These are phyloP conservation scores for Sebastolobus alascanus DNA, from an alignment of 2,797 vertebrate species.

Conservation along the genomic window DNA sequence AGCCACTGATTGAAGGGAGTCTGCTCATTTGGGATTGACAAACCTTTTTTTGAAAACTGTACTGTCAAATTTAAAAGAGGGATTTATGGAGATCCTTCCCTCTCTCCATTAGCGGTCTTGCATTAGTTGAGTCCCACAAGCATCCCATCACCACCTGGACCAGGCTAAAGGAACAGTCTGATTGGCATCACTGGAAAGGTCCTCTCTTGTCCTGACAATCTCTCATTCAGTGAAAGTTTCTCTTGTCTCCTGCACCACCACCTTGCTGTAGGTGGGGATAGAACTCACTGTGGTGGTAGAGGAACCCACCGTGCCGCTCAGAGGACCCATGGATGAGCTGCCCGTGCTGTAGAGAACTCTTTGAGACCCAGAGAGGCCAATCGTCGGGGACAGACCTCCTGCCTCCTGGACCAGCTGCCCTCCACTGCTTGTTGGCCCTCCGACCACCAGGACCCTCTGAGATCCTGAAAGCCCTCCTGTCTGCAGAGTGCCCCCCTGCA, in stretches of 20 bases:
- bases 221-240: conserved; percentile 22
- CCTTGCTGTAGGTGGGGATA: conserved; percentile 37
- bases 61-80: background rate
- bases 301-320: conserved; percentile 21
- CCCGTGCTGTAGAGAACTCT: conserved; percentile 32
- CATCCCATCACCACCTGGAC: conserved; percentile 15
- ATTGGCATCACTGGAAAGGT: background rate
- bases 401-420: conserved; percentile 58
- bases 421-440: conserved; percentile 36
- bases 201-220: background rate
- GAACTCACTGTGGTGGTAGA: conserved; percentile 36
- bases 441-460: conserved; percentile 69
- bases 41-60: background rate
- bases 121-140: conserved; percentile 6
- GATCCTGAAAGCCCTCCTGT: conserved; percentile 53
- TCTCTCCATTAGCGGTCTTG: background rate
- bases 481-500: conserved; percentile 57
- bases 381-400: conserved; percentile 24
- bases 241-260: conserved; percentile 63
- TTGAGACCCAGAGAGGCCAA: conserved; percentile 29
- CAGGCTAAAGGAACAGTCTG: background rate
- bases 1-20: background rate
- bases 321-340: conserved; percentile 26
- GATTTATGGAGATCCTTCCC: background rate
- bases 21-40: background rate